These are phyloP conservation scores for Vidua chalybeata DNA, from an alignment of 2,113 vertebrate species.

Conservation along the genomic window DNA sequence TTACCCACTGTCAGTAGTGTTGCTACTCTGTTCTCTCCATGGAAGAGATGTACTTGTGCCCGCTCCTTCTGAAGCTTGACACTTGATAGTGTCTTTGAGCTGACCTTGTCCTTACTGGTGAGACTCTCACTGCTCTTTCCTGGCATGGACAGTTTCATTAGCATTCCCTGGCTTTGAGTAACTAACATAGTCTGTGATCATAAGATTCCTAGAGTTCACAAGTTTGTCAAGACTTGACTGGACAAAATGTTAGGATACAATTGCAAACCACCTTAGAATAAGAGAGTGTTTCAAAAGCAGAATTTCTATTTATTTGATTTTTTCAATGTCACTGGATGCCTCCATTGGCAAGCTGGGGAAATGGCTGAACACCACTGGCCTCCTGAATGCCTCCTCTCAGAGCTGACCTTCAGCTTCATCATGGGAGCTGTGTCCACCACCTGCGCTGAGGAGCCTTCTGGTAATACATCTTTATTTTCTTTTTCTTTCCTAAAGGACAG, in stretches of 20 bases:
- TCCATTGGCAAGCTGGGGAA: neutral
- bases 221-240: neutral
- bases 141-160: neutral
- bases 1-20: neutral
- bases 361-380: neutral
- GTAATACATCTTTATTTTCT: neutral
- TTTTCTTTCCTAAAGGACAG: neutral
- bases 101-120: neutral
- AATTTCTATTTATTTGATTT: neutral
- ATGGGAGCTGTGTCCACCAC: neutral
- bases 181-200: neutral
- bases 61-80: neutral
- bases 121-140: neutral
- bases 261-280: neutral
- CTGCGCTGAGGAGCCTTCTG: neutral
- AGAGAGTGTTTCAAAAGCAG: neutral
- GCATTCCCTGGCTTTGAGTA: neutral
- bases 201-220: neutral
- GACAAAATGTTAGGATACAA: neutral
- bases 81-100: neutral
- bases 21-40: neutral
- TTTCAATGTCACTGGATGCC: accelerated
- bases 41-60: neutral
- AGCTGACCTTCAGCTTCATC: neutral
- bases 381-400: neutral